Conservation (phyloP, 2,797 vertebrate genomes). For the Darevskia nairensis region DNA sequence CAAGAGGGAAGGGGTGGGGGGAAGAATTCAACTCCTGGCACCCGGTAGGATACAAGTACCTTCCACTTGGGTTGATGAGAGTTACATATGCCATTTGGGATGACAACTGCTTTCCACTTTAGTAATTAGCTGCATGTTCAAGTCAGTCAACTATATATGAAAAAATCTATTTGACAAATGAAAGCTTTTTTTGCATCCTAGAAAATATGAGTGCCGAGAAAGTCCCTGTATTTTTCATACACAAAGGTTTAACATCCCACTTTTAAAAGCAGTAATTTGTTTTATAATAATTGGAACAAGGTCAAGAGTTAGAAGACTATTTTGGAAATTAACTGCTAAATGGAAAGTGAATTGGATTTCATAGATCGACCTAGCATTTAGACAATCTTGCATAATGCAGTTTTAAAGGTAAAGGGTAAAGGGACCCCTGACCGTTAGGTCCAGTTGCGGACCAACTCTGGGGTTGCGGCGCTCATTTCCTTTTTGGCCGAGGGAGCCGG, state of each 20-base stretch:
- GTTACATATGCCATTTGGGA: neutral
- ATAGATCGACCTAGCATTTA: neutral
- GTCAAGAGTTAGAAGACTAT: neutral
- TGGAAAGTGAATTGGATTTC: neutral
- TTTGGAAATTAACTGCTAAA: neutral
- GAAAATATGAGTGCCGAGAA: neutral
- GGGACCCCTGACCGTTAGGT: no score
- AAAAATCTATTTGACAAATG: neutral
- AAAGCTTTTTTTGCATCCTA: neutral
- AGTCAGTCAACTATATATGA: conserved; percentile 26
- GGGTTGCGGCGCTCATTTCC: no score
- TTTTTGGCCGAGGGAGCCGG: no score
- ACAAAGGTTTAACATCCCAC: neutral
- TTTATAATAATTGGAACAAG: neutral
- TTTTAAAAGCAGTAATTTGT: neutral
- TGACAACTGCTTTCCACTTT: conserved; percentile 9
- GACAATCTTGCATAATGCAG: neutral
- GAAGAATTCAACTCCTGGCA: neutral
- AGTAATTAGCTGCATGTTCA: neutral
- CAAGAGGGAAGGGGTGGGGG: conserved; percentile 13
- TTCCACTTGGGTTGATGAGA: neutral
- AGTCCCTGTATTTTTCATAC: neutral
- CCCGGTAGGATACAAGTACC: neutral
- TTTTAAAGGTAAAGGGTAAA: no score
- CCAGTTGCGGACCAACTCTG: no score